Percentiles rank a stretch among this genome's conserved stretches.
These are phyloP conservation scores for Datnioides undecimradiatus DNA, from an alignment of 2,113 vertebrate genomes.

Conservation along the genomic window DNA sequence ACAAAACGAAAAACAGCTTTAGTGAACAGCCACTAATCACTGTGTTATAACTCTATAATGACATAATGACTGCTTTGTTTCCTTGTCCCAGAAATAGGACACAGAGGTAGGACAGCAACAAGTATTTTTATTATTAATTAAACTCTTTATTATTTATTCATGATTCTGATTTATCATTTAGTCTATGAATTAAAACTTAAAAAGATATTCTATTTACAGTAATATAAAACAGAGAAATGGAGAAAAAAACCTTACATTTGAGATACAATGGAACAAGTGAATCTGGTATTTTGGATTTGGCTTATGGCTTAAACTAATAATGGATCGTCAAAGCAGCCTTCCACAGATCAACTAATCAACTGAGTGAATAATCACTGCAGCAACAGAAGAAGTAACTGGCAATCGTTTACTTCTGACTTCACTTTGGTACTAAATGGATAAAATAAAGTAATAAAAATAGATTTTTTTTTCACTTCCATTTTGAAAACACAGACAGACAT, in stretches of 20 bases:
- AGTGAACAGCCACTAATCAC: too few relatives aligned
- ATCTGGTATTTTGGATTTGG: not conserved
- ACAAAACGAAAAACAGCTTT: not conserved
- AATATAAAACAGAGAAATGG: not conserved
- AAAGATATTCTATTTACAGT: too few relatives aligned
- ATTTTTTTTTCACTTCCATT: not conserved
- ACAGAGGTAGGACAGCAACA: not conserved
- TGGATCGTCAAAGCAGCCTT: not conserved
- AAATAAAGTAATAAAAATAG: too few relatives aligned
- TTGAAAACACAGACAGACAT: constrained; percentile 1
- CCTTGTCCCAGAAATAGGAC: not conserved
- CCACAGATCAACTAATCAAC: not conserved
- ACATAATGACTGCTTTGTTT: not conserved
- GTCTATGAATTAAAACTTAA: not conserved
- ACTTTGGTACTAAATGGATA: not conserved
- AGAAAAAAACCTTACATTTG: not conserved
- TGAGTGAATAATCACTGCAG: not conserved
- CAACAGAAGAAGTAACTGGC: not conserved
- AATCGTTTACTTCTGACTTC: too few relatives aligned
- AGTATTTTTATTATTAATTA: not conserved
- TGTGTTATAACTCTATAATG: not conserved
- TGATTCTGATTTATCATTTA: not conserved
- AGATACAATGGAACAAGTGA: not conserved
- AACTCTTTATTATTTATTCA: not conserved
- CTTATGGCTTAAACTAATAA: not conserved